Conservation (phyloP, 2,888 invertebrate species). For the Lagria hirta region DNA sequence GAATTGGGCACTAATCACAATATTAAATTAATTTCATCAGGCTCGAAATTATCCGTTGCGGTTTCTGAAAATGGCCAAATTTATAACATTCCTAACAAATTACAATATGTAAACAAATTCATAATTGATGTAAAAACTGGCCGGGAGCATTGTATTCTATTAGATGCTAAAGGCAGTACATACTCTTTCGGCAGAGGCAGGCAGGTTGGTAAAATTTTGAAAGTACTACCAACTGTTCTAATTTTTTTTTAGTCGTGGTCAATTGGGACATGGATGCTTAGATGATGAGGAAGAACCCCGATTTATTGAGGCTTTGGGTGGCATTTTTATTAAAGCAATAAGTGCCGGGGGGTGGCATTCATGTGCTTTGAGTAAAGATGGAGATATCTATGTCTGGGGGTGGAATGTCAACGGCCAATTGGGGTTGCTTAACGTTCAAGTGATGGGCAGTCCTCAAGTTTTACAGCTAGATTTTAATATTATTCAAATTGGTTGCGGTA, state of each 20-base stretch:
- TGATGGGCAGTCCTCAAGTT: slow-evolving; percentile 56
- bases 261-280: slow-evolving; percentile 78
- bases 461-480: slow-evolving; percentile 56
- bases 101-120: slow-evolving; percentile 60
- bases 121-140: slow-evolving; percentile 72
- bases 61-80: slow-evolving; percentile 57
- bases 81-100: slow-evolving; percentile 63
- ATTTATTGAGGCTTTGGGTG: slow-evolving; percentile 72
- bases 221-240: slow-evolving; percentile 2
- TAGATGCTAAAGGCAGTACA: slow-evolving; percentile 71
- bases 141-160: slow-evolving; percentile 75
- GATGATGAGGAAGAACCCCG: slow-evolving; percentile 64
- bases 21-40: slow-evolving; percentile 55
- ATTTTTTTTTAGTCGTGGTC: slow-evolving; percentile 70
- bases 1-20: slow-evolving; percentile 32
- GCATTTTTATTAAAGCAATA: slow-evolving; percentile 70
- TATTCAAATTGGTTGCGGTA: slow-evolving; percentile 69
- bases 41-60: slow-evolving; percentile 55
- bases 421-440: slow-evolving; percentile 59
- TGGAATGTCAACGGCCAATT: slow-evolving; percentile 88
- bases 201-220: slow-evolving; percentile 56
- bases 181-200: slow-evolving; percentile 83
- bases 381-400: slow-evolving; percentile 89
- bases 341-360: slow-evolving; percentile 88
- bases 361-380: slow-evolving; percentile 73